Conservation (phyloP, 2,113 vertebrate species). For the Leucosticte australis region DNA sequence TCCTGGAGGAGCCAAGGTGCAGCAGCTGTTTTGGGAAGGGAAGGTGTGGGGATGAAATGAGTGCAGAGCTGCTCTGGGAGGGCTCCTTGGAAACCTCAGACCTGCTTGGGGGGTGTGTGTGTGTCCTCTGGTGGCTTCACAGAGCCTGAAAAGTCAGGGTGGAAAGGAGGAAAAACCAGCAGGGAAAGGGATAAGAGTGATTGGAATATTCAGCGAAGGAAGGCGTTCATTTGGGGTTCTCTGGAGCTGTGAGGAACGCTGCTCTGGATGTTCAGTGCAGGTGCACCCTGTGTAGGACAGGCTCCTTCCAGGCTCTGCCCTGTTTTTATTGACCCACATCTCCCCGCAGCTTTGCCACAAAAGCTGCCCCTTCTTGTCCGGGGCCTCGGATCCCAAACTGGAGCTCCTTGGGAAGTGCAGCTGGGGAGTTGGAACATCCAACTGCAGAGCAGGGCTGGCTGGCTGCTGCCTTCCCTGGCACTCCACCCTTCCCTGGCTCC, state of each 20-base stretch:
- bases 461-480: neutral
- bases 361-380: neutral
- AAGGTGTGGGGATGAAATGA: neutral
- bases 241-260: neutral
- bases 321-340: neutral
- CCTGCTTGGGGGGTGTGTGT: neutral
- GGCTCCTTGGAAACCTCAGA: neutral
- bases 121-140: neutral
- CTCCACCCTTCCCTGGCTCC: neutral
- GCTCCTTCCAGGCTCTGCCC: neutral
- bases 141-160: neutral
- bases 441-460: neutral
- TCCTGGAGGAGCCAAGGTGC: neutral
- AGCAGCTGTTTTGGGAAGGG: neutral
- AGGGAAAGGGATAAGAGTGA: neutral
- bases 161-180: neutral
- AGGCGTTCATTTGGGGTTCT: neutral
- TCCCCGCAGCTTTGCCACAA: neutral
- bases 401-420: rapidly evolving
- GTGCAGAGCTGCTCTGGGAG: neutral
- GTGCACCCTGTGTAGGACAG: neutral
- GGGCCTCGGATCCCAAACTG: neutral
- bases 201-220: neutral
- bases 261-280: rapidly evolving
- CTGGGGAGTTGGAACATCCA: rapidly evolving